Evolutionary conservation across 92 coral and sea anemone genomes (phyloP), one percentile per base, ranked within the genome.

Genomic region (Porites cylindrica): DNA sequence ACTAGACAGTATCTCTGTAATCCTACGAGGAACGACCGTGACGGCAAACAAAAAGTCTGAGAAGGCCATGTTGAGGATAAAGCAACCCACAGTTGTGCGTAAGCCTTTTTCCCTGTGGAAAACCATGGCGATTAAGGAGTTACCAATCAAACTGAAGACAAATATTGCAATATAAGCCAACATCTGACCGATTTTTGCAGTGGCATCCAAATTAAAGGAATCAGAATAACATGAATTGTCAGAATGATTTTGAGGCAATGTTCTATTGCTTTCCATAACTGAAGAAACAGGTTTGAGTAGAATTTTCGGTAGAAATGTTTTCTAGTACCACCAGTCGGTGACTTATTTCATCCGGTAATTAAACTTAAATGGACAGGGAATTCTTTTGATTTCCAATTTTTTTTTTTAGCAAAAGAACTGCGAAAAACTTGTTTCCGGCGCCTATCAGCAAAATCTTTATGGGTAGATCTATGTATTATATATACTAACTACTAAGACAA

Each of bases 11-110:
- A 80, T 54, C 62, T 75, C 89, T 10, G 59, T 68, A 51, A 90
- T 85, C 7, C 65, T 78, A 53, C 82, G 80, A 13, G 93, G 86
- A 9, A 53, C 77, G 14, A 60, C 85, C 10, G 86, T 75, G 20
- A 85, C 23, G 19, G 93, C 77, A 26, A 90, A 90, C 75, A 90
- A 18, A 38, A 90, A 61, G 71, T 90, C 93, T 53, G 93, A 85
- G 18, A 72, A 87, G 1, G 93, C 93, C 93, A 90, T 90, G 87
- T 80, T 90, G 54, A 85, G 77, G 62, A 90, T 90, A 74, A 90
- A 81, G 61, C 21, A 85, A 62, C 85, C 86, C 0, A 85, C 85
- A 10, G 90, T 85, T 4, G 90, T 83, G 67, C 85, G 86, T 24
- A 85, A 72, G 76, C 66, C 76, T 21, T 64, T 51, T 18, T 83